Conservation (phyloP, 2,888 invertebrate species). For the Nezara viridula region DNA sequence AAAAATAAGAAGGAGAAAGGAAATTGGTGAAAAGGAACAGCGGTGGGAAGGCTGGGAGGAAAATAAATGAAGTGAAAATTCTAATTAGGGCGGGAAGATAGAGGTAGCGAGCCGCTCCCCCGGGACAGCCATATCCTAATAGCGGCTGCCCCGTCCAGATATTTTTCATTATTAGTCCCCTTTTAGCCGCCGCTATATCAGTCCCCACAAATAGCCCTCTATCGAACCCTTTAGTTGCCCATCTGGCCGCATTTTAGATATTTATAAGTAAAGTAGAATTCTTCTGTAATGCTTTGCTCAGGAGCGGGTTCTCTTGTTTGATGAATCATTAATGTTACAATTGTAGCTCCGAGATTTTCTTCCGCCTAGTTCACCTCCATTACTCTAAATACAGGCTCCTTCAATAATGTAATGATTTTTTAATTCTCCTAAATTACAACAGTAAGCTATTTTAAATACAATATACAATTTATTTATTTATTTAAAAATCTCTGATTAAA, state of each 20-base stretch:
- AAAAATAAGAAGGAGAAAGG: neutral
- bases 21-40: neutral
- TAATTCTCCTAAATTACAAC: neutral
- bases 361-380: neutral
- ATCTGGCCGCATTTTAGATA: neutral
- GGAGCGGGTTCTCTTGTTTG: neutral
- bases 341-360: neutral
- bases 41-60: neutral
- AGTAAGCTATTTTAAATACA: neutral
- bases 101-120: neutral
- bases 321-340: neutral
- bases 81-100: neutral
- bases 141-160: neutral
- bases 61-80: conserved; percentile 39
- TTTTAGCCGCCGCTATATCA: neutral
- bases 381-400: neutral
- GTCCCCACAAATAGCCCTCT: neutral
- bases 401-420: neutral
- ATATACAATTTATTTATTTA: no score
- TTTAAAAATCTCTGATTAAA: no score
- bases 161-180: conserved; percentile 34
- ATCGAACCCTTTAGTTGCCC: neutral
- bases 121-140: neutral
- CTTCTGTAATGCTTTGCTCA: neutral
- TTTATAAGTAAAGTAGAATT: neutral